A percentile compares a stretch with the other conserved stretches of the same genome.
Evolutionary conservation across 2,113 vertebrate genomes (phyloP).

Genomic region (Motacilla tschutschensis): DNA sequence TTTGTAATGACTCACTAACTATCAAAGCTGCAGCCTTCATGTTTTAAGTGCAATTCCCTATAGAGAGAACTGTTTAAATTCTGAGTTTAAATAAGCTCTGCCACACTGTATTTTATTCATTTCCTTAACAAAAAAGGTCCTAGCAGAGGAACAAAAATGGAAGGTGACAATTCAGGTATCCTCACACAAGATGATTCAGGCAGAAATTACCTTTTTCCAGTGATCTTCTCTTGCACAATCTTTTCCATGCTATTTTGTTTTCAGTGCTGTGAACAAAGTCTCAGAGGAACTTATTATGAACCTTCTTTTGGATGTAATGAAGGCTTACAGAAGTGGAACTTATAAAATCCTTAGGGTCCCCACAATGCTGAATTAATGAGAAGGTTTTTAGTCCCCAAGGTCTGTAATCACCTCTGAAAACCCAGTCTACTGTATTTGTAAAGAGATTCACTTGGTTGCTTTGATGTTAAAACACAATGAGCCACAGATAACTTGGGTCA

Average conservation of each 20-base stretch:
- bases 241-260: background rate
- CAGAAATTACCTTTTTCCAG: background rate
- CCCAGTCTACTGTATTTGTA: too few species aligned
- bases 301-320: background rate
- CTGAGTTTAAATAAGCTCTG: background rate
- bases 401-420: background rate
- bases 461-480: background rate
- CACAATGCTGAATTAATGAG: background rate
- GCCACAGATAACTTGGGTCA: background rate
- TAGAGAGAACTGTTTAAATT: too few species aligned
- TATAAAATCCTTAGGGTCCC: background rate
- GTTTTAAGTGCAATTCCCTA: background rate
- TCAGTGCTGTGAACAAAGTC: background rate
- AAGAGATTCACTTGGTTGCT: background rate
- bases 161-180: background rate
- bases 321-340: background rate
- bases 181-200: background rate
- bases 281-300: background rate
- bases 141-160: background rate
- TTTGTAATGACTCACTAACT: background rate
- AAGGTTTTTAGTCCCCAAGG: background rate
- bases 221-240: background rate
- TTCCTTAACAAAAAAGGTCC: background rate
- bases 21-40: accelerated
- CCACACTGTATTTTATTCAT: background rate